These are phyloP conservation scores for Hoplostethus mediterraneus DNA, from an alignment of 2,797 vertebrate species.

Conservation along the genomic window DNA sequence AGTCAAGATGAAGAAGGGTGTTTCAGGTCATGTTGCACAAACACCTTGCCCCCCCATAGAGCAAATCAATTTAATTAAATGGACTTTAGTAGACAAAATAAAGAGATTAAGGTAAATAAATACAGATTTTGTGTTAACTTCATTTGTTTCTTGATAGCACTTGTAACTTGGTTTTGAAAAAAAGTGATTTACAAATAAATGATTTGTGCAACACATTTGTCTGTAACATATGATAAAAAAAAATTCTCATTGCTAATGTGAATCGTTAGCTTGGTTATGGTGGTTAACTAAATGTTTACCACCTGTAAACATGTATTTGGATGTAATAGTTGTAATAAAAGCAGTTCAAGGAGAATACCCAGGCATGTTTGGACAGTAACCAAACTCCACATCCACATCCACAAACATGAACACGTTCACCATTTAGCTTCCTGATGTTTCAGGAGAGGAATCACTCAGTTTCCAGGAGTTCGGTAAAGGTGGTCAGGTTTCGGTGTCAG, in stretches of 20 bases:
- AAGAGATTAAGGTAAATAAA: background rate
- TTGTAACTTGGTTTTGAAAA: background rate
- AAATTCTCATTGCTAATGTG: too few relatives aligned
- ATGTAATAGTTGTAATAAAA: conserved; percentile 3
- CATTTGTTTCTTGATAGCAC: conserved; percentile 1
- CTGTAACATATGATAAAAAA: background rate
- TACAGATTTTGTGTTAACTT: background rate
- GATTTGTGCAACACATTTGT: background rate
- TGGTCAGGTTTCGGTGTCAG: conserved; percentile 31
- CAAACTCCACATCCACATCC: background rate
- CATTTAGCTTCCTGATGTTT: conserved; percentile 16
- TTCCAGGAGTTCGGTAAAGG: conserved; percentile 43
- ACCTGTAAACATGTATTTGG: background rate
- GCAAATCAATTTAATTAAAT: background rate
- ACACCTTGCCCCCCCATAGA: background rate
- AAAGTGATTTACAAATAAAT: background rate
- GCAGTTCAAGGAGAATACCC: background rate
- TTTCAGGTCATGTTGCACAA: background rate
- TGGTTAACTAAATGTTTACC: background rate
- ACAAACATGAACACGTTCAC: conserved; percentile 28
- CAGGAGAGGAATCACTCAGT: conserved; percentile 49
- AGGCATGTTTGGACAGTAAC: background rate
- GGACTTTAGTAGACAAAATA: too few relatives aligned
- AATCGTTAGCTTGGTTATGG: too few relatives aligned
- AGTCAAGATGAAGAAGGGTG: conserved; percentile 1